Evolutionary conservation across 1,140 invertebrate genomes (phyloP).

Genomic region (Ceratina australensis): DNA sequence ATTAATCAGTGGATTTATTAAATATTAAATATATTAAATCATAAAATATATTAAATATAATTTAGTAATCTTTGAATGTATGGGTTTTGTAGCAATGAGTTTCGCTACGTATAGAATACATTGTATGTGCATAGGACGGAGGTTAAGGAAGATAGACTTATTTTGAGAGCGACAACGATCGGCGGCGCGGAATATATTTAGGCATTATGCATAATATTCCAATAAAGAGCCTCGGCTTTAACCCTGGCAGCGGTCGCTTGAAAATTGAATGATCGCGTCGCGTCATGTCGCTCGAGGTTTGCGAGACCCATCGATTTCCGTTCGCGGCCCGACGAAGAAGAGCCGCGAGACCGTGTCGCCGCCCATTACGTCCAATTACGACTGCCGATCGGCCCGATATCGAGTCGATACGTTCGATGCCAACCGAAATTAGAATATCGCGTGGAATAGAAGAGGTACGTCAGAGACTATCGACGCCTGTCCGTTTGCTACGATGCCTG

Average conservation of each 20-base stretch:
- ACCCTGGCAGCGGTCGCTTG: not conserved
- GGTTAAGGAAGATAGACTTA: not conserved
- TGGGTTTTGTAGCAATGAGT: no score
- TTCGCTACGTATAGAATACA: no score
- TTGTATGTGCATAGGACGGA: no score
- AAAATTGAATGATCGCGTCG: conserved; percentile 31
- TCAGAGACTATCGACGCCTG: no score
- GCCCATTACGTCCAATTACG: conserved; percentile 36
- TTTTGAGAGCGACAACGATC: not conserved
- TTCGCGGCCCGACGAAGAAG: conserved; percentile 6
- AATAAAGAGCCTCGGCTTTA: conserved; percentile 15
- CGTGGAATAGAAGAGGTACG: no score
- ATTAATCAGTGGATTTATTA: no score
- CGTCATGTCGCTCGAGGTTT: not conserved
- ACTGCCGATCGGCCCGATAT: not conserved
- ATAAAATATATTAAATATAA: no score
- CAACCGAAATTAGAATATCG: no score
- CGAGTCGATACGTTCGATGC: no score
- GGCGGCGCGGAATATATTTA: not conserved
- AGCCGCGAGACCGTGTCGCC: not conserved
- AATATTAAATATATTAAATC: no score
- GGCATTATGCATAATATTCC: conserved; percentile 2
- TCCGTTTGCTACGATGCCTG: no score
- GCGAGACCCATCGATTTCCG: conserved; percentile 33
- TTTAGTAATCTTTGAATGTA: no score